Evolutionary conservation across 2,113 vertebrate species (phyloP).

Genomic region (Dromaius novaehollandiae): DNA sequence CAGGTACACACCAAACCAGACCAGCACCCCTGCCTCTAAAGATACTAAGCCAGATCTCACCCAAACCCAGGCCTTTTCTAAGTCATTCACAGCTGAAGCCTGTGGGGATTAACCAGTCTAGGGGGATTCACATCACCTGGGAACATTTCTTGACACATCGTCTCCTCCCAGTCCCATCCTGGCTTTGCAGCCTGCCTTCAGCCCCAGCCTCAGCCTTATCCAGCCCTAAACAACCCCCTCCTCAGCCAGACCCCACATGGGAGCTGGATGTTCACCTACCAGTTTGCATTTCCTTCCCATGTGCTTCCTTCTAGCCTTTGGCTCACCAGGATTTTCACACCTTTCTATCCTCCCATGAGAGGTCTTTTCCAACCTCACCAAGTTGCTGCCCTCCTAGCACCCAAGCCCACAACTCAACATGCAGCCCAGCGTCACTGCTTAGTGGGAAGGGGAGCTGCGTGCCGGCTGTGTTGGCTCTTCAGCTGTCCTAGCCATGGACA

Average conservation of each 20-base stretch:
- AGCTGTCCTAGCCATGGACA: background rate
- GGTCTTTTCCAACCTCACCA: background rate
- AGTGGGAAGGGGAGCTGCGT: background rate
- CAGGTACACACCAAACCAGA: fast-evolving
- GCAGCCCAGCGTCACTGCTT: fast-evolving
- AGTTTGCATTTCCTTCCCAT: background rate
- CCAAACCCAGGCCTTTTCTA: background rate
- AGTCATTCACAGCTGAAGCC: background rate
- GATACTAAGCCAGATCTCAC: fast-evolving
- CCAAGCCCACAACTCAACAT: background rate
- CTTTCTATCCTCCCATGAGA: background rate
- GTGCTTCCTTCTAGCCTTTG: background rate
- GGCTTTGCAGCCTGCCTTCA: background rate
- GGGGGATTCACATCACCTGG: background rate
- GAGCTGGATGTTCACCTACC: background rate
- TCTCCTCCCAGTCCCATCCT: background rate
- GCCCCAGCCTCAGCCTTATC: background rate
- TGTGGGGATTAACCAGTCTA: background rate
- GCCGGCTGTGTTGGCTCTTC: background rate
- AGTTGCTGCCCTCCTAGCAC: background rate
- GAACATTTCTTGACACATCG: background rate
- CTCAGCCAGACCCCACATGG: background rate
- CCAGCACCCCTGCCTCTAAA: fast-evolving
- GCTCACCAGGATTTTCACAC: background rate
- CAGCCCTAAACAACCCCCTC: background rate